Percentiles rank a stretch among this genome's conserved stretches.
Evolutionary conservation across 2,113 vertebrate genomes (phyloP).

Genomic region (Lepisosteus osseus): DNA sequence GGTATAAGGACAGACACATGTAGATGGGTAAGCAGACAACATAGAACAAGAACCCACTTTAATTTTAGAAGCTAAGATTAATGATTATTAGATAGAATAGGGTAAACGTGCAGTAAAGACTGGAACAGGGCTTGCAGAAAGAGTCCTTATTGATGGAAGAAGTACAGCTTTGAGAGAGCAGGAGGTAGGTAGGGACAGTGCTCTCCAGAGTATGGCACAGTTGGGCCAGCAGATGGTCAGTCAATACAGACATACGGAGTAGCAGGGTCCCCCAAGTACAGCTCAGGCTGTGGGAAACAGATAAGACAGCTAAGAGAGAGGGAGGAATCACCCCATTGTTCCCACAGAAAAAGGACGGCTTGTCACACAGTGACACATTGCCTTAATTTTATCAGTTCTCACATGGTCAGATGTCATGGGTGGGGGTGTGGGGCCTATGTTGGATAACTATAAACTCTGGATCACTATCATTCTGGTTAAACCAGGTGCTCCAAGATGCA

Average conservation of each 20-base stretch:
- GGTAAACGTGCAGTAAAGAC: no score
- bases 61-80: no score
- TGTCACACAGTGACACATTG: neutral
- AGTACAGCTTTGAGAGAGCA: neutral
- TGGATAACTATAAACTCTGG: neutral
- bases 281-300: neutral
- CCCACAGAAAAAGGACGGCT: neutral
- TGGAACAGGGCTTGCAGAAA: neutral
- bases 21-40: no score
- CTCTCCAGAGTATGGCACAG: slow-evolving; percentile 21
- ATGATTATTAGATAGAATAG: no score
- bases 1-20: no score
- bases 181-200: neutral
- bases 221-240: slow-evolving; percentile 35
- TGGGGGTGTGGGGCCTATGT: neutral
- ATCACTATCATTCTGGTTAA: neutral
- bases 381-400: neutral
- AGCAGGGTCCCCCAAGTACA: slow-evolving; percentile 1
- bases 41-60: no score
- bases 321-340: neutral
- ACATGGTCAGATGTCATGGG: neutral
- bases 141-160: neutral
- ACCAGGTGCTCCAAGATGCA: neutral
- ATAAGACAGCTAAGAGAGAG: neutral
- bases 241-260: slow-evolving; percentile 16